Evolutionary conservation across 2,888 invertebrate species (phyloP), one percentile per base, ranked within the genome.

Genomic region (Euspilapteryx auroguttella): DNA sequence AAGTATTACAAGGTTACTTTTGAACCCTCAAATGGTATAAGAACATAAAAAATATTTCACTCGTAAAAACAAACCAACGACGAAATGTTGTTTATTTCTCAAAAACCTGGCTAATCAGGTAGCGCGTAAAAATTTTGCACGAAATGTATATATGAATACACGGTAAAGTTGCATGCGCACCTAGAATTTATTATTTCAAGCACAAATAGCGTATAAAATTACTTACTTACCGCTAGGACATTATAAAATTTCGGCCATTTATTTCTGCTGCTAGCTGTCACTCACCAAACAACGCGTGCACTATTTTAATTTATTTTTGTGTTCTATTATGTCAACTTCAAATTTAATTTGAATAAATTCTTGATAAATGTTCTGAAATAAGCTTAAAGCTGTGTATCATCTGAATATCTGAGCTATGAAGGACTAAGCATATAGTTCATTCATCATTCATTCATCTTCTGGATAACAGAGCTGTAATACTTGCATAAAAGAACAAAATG

Each of bases 1-100:
- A 13, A n/a, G 24, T 24, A 24, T 24, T 24, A 24, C 24, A 24
- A 24, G 24, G 24, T 24, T 13, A 24, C 14, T 24, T 24, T 13
- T 24, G 8, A 13, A 13, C 24, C 24, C 13, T 24, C 3, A 12
- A 23, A 3, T 23, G 23, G 11, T 11, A 11, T 11, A 23, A 24
- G 14, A 8, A 13, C 9, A 9, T 12, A 12, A 13, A n/a, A n/a
- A n/a, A n/a, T n/a, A n/a, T n/a, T n/a, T n/a, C n/a, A n/a, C n/a
- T n/a, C n/a, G n/a, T n/a, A 24, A 24, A 24, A 4, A 24, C 24
- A 24, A 24, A 12, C 24, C 24, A 3, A 24, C 14, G 4, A 13
- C 7, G 24, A 24, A 24, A 24, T 24, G 4, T 24, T 24, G 24
- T 24, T 24, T 24, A 24, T 12, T 24, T 24, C 24, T 24, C 12